phyloP scores from a whole-genome alignment of 30 jellyfish, hydroid and myxozoan genomes.

The Sanderia malayensis region DNA sequence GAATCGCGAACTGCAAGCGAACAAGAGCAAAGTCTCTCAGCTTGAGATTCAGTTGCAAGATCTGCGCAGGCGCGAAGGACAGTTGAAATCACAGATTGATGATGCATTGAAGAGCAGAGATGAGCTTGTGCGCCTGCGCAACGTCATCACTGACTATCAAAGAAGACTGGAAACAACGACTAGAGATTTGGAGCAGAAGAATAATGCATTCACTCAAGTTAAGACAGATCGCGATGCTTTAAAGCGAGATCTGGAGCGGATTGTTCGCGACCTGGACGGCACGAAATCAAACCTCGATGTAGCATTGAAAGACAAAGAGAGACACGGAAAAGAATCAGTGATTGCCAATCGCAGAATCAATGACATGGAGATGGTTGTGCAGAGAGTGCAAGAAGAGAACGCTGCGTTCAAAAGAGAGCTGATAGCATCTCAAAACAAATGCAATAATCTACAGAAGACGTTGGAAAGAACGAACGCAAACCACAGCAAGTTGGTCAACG shows the following conservation, averaged over 20 bases:
- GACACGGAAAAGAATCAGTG: slow-evolving; percentile 66
- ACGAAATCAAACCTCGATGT: slow-evolving; percentile 73
- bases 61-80: slow-evolving; percentile 78
- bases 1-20: slow-evolving; percentile 74
- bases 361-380: slow-evolving; percentile 82
- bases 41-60: slow-evolving; percentile 80
- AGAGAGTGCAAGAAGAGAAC: slow-evolving; percentile 83
- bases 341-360: slow-evolving; percentile 63
- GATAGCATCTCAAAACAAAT: slow-evolving; percentile 57
- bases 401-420: slow-evolving; percentile 57
- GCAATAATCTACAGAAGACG: slow-evolving; percentile 69
- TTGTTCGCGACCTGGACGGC: slow-evolving; percentile 71
- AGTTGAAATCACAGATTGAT: slow-evolving; percentile 84
- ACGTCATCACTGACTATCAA: slow-evolving; percentile 72
- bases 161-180: slow-evolving; percentile 70
- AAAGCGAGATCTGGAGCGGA: slow-evolving; percentile 77
- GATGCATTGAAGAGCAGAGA: slow-evolving; percentile 94
- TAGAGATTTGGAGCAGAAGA: slow-evolving; percentile 79
- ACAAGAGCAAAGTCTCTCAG: slow-evolving; percentile 51
- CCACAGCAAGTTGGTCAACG: slow-evolving; percentile 71
- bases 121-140: slow-evolving; percentile 79
- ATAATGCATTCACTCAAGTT: slow-evolving; percentile 46
- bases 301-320: slow-evolving; percentile 81
- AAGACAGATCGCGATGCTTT: slow-evolving; percentile 71
- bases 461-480: slow-evolving; percentile 69